A percentile compares a stretch with the other conserved stretches of the same genome.
Conservation (phyloP, 1,140 invertebrate species). For the Bombus pyrosoma region DNA sequence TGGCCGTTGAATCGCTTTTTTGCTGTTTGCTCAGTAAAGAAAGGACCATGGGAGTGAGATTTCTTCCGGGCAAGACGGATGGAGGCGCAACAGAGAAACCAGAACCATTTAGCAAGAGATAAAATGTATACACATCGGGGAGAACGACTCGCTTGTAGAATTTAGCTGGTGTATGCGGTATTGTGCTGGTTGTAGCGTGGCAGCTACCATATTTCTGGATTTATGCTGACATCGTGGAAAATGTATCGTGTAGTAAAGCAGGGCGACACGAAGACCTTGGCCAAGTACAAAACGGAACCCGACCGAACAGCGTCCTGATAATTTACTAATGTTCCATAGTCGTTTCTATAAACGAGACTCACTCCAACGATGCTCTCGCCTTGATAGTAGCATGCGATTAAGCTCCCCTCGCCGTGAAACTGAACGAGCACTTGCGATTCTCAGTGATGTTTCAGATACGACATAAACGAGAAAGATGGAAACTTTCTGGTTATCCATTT, state of each 20-base stretch:
- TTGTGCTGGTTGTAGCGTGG: slow-evolving; percentile 40
- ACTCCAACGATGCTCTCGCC: neutral
- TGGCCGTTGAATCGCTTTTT: neutral
- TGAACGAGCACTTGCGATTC: neutral
- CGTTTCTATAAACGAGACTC: neutral
- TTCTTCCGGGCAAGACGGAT: slow-evolving; percentile 19
- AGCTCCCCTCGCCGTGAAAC: neutral
- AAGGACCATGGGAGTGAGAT: slow-evolving; percentile 4
- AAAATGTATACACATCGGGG: slow-evolving; percentile 54
- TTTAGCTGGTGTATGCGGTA: slow-evolving; percentile 34
- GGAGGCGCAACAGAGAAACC: slow-evolving; percentile 17
- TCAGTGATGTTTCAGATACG: neutral
- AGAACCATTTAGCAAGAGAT: slow-evolving; percentile 56
- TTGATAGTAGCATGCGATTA: neutral
- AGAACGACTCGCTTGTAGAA: slow-evolving; percentile 36
- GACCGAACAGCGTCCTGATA: neutral
- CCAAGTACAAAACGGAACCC: slow-evolving; percentile 32
- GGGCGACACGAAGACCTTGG: slow-evolving; percentile 25
- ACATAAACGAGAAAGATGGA: neutral
- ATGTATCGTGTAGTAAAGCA: slow-evolving; percentile 62
- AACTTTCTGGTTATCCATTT: neutral
- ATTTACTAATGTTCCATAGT: slow-evolving; percentile 8
- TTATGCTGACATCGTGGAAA: slow-evolving; percentile 60
- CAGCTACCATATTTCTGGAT: slow-evolving; percentile 65
- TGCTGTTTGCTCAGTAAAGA: neutral